A percentile compares a stretch with the other conserved stretches of the same genome.
Conservation (phyloP, 1,140 invertebrate genomes). For the Cotesia vestalis region DNA sequence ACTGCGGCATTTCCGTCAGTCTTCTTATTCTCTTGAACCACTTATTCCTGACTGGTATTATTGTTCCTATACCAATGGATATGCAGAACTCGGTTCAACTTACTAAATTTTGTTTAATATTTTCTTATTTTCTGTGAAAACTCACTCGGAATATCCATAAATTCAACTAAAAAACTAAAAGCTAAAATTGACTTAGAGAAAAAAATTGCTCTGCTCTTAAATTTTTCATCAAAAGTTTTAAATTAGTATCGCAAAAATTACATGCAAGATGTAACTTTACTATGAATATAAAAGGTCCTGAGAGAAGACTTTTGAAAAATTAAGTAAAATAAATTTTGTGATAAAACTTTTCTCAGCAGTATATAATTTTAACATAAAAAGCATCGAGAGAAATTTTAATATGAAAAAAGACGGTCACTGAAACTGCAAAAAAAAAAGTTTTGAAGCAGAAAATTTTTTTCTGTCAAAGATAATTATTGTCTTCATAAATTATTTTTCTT, state of each 20-base stretch:
- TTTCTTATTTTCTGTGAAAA: not conserved
- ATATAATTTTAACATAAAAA: too few species aligned
- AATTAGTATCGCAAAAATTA: not conserved
- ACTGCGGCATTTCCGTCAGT: constrained; percentile 14
- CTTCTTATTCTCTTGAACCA: not conserved
- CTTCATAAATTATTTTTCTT: too few species aligned
- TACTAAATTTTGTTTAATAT: not conserved
- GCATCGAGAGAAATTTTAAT: too few species aligned
- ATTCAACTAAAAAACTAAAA: not conserved
- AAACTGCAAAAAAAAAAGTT: not conserved
- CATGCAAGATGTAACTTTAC: not conserved
- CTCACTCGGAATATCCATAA: too few species aligned
- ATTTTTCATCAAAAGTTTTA: not conserved
- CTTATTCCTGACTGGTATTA: not conserved
- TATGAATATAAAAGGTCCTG: too few species aligned
- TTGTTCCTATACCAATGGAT: not conserved
- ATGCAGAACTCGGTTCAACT: not conserved
- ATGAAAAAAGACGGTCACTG: too few species aligned
- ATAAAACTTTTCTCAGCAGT: too few species aligned
- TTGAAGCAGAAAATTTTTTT: not conserved
- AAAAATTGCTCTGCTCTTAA: not conserved
- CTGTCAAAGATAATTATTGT: too few species aligned
- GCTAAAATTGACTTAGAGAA: not conserved
- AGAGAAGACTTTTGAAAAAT: too few species aligned
- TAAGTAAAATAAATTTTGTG: too few species aligned